Evolutionary conservation across 2,113 vertebrate species (phyloP).

Genomic region (Chamaea fasciata): DNA sequence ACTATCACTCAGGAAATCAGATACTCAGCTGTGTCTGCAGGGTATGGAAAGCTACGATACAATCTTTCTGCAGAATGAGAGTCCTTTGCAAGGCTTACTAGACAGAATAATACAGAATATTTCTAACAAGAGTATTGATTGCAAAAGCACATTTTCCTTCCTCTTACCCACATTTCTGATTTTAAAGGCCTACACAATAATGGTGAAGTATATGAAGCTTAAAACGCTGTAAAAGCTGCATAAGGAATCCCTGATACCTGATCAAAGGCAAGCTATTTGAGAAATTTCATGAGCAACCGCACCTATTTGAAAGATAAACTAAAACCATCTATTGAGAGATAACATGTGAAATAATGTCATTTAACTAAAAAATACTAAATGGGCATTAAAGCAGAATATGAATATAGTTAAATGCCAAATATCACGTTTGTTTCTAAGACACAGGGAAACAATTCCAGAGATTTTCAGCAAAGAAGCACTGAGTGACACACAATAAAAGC

Average conservation of each 20-base stretch:
- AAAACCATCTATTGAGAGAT: slow-evolving; percentile 2
- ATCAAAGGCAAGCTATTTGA: slow-evolving; percentile 10
- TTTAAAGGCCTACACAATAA: slow-evolving; percentile 30
- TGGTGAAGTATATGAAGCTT: not conserved
- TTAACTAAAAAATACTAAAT: slow-evolving; percentile 21
- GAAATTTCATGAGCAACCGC: not conserved
- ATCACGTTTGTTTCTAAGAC: slow-evolving; percentile 1
- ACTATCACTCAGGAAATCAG: not conserved
- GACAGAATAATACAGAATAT: slow-evolving; percentile 27
- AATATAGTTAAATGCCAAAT: slow-evolving; percentile 8
- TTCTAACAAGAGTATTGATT: slow-evolving; percentile 42
- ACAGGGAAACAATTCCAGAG: not conserved
- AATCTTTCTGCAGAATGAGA: not conserved
- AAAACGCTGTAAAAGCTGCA: not conserved
- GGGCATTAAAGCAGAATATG: not conserved
- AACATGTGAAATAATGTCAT: not conserved
- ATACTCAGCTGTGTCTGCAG: not conserved
- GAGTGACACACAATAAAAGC: not conserved
- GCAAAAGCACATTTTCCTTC: slow-evolving; percentile 34
- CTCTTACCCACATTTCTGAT: slow-evolving; percentile 3
- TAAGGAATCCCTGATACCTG: not conserved
- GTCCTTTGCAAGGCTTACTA: not conserved
- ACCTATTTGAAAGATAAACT: not conserved
- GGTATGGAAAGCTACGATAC: not conserved
- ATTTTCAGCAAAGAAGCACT: not conserved